These are phyloP conservation scores for Campylorhamphus procurvoides DNA, from an alignment of 2,113 vertebrate genomes.

Conservation along the genomic window DNA sequence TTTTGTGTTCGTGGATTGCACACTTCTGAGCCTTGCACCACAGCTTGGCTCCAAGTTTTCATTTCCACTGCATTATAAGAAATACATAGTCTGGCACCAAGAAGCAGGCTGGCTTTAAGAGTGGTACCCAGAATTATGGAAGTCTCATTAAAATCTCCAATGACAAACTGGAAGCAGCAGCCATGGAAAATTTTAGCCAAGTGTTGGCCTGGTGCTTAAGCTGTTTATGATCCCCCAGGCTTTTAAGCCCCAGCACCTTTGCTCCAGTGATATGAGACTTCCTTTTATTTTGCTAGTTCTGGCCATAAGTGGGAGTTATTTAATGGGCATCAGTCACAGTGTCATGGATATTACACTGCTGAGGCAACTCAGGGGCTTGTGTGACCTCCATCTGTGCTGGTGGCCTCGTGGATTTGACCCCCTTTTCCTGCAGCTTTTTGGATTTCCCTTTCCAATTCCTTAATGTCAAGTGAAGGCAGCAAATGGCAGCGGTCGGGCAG, in stretches of 20 bases:
- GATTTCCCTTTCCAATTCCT: neutral
- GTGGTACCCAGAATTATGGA: neutral
- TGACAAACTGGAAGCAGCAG: neutral
- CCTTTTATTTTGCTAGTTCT: neutral
- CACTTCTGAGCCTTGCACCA: neutral
- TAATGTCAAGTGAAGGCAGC: neutral
- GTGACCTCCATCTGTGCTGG: neutral
- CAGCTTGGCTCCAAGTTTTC: neutral
- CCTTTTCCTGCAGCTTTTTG: neutral
- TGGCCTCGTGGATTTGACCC: neutral
- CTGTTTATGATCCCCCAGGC: neutral
- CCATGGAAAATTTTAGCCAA: neutral
- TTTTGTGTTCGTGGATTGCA: neutral
- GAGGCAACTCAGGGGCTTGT: neutral
- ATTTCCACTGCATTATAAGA: neutral
- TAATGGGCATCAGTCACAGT: neutral
- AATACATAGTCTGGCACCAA: neutral
- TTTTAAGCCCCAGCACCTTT: neutral
- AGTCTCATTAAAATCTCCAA: neutral
- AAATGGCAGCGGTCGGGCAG: neutral
- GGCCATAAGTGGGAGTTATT: neutral
- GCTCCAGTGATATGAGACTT: neutral
- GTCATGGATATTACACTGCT: neutral
- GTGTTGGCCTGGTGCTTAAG: neutral
- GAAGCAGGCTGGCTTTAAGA: neutral